Evolutionary conservation across 2,888 invertebrate genomes (phyloP).

Genomic region (Heliconius cydno): DNA sequence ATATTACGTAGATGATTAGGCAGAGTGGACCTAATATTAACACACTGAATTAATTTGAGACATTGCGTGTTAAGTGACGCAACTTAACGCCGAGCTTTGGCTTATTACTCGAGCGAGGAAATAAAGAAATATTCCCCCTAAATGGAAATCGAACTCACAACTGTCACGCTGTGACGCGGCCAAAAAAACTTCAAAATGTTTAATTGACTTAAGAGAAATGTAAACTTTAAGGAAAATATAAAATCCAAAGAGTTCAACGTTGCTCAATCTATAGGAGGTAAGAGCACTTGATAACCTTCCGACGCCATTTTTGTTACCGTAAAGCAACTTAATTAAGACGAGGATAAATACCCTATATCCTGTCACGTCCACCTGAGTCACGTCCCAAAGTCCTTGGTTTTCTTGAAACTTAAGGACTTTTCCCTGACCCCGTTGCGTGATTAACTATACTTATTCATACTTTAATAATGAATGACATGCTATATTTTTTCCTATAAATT

Average conservation of each 20-base stretch:
- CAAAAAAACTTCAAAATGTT: neutral
- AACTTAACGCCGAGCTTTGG: neutral
- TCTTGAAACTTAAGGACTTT: conserved; percentile 53
- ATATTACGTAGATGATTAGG: too few species aligned
- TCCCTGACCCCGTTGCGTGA: conserved; percentile 61
- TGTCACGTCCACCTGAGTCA: conserved; percentile 47
- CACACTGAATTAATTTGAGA: neutral
- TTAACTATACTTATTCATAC: conserved; percentile 11
- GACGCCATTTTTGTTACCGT: conserved; percentile 30
- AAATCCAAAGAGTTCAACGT: conserved; percentile 29
- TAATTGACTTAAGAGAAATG: neutral
- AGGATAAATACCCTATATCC: conserved; percentile 53
- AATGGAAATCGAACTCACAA: neutral
- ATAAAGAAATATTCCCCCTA: neutral
- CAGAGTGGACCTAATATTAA: neutral
- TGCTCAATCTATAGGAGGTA: conserved; percentile 17
- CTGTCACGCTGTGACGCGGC: too few species aligned
- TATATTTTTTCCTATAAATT: neutral
- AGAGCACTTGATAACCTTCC: conserved; percentile 29
- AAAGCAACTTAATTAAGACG: conserved; percentile 43
- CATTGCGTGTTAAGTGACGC: neutral
- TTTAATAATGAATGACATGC: neutral
- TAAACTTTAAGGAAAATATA: conserved; percentile 5
- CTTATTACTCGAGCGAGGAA: neutral
- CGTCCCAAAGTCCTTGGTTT: conserved; percentile 46